Base-by-base conservation (phyloP, 1,140 invertebrate species). In the Lepidurus couesii region DNA sequence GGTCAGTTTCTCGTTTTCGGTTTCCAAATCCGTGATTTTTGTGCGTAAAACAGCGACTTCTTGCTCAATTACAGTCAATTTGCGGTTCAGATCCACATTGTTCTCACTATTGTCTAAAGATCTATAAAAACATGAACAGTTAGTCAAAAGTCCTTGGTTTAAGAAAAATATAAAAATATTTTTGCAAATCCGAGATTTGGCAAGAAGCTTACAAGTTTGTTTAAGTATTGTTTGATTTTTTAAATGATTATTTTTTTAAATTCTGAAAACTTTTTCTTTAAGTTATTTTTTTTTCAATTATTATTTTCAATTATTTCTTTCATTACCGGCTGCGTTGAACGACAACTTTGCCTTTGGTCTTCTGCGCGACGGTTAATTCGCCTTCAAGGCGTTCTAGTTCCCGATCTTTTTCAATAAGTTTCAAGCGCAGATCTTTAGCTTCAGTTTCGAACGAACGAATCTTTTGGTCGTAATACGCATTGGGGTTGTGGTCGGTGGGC, bases 361-460 rank as follows among this genome's bases (percentile, higher is more conserved):
- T 89, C 81, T 90, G 88, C 21, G 87, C 86, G 11, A 90, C 77
- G 80, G 87, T 88, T 21, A 93, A 83, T 85, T 94, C 91, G 1
- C 90, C 88, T 81, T 92, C 88, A 73, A 95, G 84, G 78, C 90
- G 87, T 86, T 94, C 92, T 82, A 91, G 90, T 81, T 93, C 91
- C 82, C 92, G 87, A 84, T 95, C 93, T 83, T 94, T 95, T 85
- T 95, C 93, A 77, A 92, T 90, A 3, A 95, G 82, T 84, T 92
- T 92, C 82, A 91, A 91, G 80, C 91, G 87, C 21, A 94, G 84
- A 81, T 92, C 89, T 73, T 87, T 87, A 73, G 91, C 88, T 87
- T 94, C 92, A 80, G 90, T 90, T 85, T 92, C 92, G 11, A 77
- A 21, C 34, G 73, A 16, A 74, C 91, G 91, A 2, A 91, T 85